Percentiles rank a stretch among this genome's conserved stretches.
Conservation (phyloP, 2,888 invertebrate species). For the Nasonovia ribisnigri region DNA sequence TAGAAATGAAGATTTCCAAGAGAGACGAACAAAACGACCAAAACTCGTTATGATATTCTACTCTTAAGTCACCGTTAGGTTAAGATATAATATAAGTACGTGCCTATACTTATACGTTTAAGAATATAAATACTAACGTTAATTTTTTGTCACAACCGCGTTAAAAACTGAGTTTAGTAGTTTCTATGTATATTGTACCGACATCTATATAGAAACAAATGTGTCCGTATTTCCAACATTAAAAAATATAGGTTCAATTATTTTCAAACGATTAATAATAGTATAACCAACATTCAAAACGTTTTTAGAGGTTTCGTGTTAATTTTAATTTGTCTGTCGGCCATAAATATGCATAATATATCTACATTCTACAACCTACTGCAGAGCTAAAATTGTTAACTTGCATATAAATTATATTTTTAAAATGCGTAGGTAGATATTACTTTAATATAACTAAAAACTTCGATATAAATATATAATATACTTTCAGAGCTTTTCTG, state of each 20-base stretch:
- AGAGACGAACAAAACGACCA: not conserved
- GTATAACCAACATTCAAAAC: not conserved
- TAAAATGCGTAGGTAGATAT: not conserved
- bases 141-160: not conserved
- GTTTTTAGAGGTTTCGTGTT: not conserved
- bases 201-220: not conserved
- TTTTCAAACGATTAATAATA: not conserved
- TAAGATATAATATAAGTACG: not conserved
- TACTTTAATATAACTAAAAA: not conserved
- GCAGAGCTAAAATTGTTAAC: not conserved
- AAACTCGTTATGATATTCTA: constrained; percentile 18
- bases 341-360: not conserved
- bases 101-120: not conserved
- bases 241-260: not conserved
- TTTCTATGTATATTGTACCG: not conserved
- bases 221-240: not conserved
- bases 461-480: too few species aligned
- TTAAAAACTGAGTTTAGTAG: not conserved
- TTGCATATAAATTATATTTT: not conserved
- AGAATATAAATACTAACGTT: constrained; percentile 10
- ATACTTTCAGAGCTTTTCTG: not conserved
- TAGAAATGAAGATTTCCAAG: constrained; percentile 20
- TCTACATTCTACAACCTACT: not conserved
- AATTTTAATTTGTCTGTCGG: not conserved
- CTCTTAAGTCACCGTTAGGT: constrained; percentile 11